Base-by-base conservation (phyloP, 2,888 invertebrate species). In the Epinotia nisella region DNA sequence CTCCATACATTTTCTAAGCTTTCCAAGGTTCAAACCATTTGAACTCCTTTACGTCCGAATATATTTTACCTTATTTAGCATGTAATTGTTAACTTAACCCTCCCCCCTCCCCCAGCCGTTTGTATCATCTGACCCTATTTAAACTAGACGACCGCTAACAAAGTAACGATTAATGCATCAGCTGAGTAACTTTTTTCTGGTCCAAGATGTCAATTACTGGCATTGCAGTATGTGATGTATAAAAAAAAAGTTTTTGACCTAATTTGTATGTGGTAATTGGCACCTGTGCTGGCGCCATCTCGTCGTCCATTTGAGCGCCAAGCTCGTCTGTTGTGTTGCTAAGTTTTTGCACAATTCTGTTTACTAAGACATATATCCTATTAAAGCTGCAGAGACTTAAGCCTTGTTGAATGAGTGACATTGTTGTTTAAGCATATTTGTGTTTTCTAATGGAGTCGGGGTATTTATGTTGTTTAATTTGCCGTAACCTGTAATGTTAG, bases 231-330 rank as follows among this genome's bases (percentile, higher is more conserved):
- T 45, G 45, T 15, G 45, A 15, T n/a, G n/a, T n/a, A n/a, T n/a
- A n/a, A n/a, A n/a, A n/a, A n/a, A n/a, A n/a, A n/a, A n/a, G n/a
- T n/a, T n/a, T n/a, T 49, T 21, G n/a, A 15, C 15, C 45, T 2
- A 49, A 49, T 49, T 21, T 62, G 19, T 49, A 49, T 1, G 62
- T n/a, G 45, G 29, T 62, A 61, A 62, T 62, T 62, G 24, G 45
- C 45, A 62, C 24, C 24, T 59, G 39, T 19, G 10, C 49, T 62
- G 62, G 62, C 62, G 62, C 45, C 62, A 49, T 61, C 60, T 60
- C 39, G 60, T 24, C n/a, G 24, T 5, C 62, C 19, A 45, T 21
- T 61, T 45, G 24, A n/a, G 10, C n/a, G 4, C 15, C 15, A 41
- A 41, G 41, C 41, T 61, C 24, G n/a, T 9, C 17, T 45, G 45